Evolutionary conservation across 1,140 invertebrate species (phyloP).

Genomic region (Temnothorax longispinosus): DNA sequence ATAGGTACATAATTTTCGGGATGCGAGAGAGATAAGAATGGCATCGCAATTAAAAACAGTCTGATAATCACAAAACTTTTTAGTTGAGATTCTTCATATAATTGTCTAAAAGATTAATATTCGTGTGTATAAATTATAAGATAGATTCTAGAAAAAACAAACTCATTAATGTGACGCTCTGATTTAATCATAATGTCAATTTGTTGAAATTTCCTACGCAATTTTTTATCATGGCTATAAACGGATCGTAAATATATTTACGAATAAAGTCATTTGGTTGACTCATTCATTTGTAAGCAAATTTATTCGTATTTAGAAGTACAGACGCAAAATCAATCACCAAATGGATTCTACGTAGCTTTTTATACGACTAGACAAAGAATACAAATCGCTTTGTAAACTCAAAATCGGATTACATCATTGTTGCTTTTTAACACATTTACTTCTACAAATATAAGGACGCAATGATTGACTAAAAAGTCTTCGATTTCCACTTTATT

Average conservation of each 20-base stretch:
- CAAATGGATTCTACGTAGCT: constrained; percentile 17
- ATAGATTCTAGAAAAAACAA: background rate
- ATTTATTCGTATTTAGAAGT: constrained; percentile 22
- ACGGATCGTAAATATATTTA: background rate
- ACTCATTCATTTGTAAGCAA: background rate
- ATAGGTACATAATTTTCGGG: background rate
- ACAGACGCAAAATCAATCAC: constrained; percentile 33
- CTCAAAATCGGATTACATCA: background rate
- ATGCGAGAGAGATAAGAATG: background rate
- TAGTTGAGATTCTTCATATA: background rate
- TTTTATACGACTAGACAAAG: background rate
- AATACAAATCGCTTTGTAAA: background rate
- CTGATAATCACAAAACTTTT: background rate
- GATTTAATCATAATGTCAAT: background rate
- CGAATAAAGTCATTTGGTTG: background rate
- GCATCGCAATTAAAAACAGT: background rate
- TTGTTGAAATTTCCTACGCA: background rate
- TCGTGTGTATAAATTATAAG: background rate
- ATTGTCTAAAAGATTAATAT: background rate
- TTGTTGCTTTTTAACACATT: constrained; percentile 21
- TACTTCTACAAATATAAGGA: background rate
- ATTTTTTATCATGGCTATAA: background rate
- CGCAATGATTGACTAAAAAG: constrained; percentile 21
- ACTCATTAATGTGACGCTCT: background rate
- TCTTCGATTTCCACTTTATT: background rate